Percentiles rank a stretch among this genome's conserved stretches.
Conservation (phyloP, 2,888 invertebrate genomes). For the Achlya flavicornis region DNA sequence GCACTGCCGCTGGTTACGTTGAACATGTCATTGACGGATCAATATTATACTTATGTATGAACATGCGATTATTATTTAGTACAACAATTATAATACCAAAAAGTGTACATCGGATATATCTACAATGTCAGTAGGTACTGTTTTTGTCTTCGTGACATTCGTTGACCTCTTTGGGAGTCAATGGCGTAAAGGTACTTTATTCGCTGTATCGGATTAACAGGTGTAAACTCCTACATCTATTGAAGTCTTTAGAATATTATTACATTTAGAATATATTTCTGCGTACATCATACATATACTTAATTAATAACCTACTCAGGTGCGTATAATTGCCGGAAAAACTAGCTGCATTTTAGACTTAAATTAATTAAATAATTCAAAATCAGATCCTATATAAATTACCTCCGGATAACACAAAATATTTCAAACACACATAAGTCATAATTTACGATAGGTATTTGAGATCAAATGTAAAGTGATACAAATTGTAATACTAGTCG, state of each 20-base stretch:
- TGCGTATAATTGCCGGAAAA: not conserved
- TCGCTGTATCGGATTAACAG: not conserved
- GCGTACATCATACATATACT: not conserved
- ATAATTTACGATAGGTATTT: not conserved
- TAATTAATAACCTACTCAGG: not conserved
- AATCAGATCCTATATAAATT: not conserved
- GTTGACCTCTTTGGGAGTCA: not conserved
- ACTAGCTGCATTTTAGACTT: not conserved
- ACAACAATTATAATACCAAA: constrained; percentile 3
- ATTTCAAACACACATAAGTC: not conserved
- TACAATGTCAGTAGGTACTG: too few species aligned
- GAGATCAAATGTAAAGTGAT: not conserved
- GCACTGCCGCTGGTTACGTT: too few species aligned
- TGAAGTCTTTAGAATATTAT: not conserved
- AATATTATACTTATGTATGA: too few species aligned
- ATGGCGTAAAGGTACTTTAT: not conserved
- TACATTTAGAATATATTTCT: not conserved
- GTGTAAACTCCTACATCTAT: not conserved
- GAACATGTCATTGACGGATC: too few species aligned
- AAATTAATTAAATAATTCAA: not conserved
- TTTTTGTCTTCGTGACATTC: not conserved
- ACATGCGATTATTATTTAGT: too few species aligned
- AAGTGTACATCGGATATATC: not conserved
- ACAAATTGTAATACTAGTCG: not conserved
- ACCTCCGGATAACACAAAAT: not conserved